These are phyloP conservation scores for Nesospiza acunhae DNA, from an alignment of 2,113 vertebrate species.

Conservation along the genomic window DNA sequence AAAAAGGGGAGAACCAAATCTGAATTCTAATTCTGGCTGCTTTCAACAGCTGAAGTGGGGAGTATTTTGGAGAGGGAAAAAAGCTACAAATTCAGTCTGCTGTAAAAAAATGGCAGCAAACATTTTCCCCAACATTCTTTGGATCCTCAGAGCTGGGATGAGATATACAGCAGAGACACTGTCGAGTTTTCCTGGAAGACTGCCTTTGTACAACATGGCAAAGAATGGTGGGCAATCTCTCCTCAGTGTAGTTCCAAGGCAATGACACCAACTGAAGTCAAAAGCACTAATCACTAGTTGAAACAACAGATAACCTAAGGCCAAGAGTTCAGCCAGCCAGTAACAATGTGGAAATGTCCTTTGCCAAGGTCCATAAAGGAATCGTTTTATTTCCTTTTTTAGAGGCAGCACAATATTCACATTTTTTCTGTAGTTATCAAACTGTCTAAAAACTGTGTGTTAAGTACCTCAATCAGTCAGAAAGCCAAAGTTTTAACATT, in stretches of 20 bases:
- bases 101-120: background rate
- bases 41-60: background rate
- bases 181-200: background rate
- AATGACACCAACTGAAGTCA: background rate
- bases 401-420: background rate
- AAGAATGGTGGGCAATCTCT: background rate
- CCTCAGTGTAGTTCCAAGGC: background rate
- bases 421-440: background rate
- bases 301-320: background rate
- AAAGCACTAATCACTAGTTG: background rate
- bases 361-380: background rate
- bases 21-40: background rate
- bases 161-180: background rate
- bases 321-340: background rate
- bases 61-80: rapidly evolving
- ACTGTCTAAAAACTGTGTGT: background rate
- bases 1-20: background rate
- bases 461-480: background rate
- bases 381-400: background rate
- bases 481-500: background rate
- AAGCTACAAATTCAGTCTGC: background rate
- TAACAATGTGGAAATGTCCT: background rate
- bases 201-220: background rate
- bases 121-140: background rate
- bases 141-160: background rate